Percentiles rank a stretch among this genome's conserved stretches.
Evolutionary conservation across 2,113 vertebrate species (phyloP).

Genomic region (Toxostoma redivivum): DNA sequence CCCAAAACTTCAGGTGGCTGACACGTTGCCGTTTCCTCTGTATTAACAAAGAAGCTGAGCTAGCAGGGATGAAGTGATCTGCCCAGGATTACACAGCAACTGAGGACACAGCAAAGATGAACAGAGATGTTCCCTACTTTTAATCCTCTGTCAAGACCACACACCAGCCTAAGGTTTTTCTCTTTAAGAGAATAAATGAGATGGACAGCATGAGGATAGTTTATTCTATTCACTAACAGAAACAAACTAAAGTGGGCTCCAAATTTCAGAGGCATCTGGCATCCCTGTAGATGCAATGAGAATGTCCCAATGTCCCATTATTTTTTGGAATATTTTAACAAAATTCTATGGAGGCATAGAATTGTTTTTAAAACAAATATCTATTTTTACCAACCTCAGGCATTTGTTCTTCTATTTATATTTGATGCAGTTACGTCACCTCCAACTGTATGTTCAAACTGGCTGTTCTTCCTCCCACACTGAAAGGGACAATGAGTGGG

Average conservation of each 20-base stretch:
- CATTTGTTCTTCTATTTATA: not conserved
- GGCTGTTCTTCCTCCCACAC: not conserved
- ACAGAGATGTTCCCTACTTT: fast-evolving
- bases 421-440: not conserved
- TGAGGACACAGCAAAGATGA: not conserved
- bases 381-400: not conserved
- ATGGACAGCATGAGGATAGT: not conserved
- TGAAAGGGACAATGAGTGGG: not conserved
- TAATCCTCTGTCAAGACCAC: not conserved
- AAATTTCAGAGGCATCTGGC: not conserved
- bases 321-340: not conserved
- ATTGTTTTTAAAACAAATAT: not conserved
- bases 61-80: not conserved
- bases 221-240: not conserved
- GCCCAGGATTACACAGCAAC: not conserved
- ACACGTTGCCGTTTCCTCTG: not conserved
- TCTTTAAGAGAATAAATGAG: not conserved
- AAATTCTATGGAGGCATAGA: not conserved
- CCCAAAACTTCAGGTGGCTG: not conserved
- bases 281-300: not conserved
- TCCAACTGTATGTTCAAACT: not conserved
- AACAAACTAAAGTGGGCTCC: not conserved
- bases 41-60: fast-evolving
- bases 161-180: not conserved
- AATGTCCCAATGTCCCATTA: not conserved